Evolutionary conservation across 2,888 invertebrate genomes (phyloP), one percentile per base, ranked within the genome.

Genomic region (Sthenelais limicola): DNA sequence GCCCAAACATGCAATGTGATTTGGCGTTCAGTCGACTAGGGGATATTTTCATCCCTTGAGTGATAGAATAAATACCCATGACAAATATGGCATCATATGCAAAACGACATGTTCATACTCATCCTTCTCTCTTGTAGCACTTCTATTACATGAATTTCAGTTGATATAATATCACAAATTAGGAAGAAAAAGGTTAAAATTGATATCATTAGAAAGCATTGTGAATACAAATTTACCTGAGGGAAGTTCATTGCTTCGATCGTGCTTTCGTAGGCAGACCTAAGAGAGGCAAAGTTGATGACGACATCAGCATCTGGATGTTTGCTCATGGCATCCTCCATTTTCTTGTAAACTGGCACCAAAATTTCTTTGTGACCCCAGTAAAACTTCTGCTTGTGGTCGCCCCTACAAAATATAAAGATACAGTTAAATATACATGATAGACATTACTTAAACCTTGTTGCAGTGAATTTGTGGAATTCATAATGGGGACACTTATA

Each of bases 361-460:
- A 97, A 91, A 62, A 97, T 93, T 87, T 98, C 98, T 87, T 98
- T 97, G 89, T 99, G 98, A 0, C 99, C 99, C 93, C 98, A 99
- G 88, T 99, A 99, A 90, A 96, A 99, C 88, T 99, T 99, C 89
- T 98, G 98, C 86, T 97, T 98, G 89, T 99, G 98, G 88, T 99
- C 98, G 0, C 97, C 97, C 30, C 89, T 89, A 18, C 26, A 30
- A 48, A 43, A 18, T 52, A 24, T 52, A 18, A n/a, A n/a, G n/a
- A n/a, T n/a, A n/a, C n/a, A n/a, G n/a, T n/a, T n/a, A n/a, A n/a
- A n/a, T n/a, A n/a, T n/a, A n/a, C n/a, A n/a, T n/a, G n/a, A n/a
- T n/a, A n/a, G n/a, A n/a, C n/a, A n/a, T n/a, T n/a, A n/a, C n/a
- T n/a, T n/a, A n/a, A n/a, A n/a, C n/a, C n/a, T n/a, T n/a, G n/a